Evolutionary conservation across 2,113 vertebrate species (phyloP).

Genomic region (Petroica traversi): DNA sequence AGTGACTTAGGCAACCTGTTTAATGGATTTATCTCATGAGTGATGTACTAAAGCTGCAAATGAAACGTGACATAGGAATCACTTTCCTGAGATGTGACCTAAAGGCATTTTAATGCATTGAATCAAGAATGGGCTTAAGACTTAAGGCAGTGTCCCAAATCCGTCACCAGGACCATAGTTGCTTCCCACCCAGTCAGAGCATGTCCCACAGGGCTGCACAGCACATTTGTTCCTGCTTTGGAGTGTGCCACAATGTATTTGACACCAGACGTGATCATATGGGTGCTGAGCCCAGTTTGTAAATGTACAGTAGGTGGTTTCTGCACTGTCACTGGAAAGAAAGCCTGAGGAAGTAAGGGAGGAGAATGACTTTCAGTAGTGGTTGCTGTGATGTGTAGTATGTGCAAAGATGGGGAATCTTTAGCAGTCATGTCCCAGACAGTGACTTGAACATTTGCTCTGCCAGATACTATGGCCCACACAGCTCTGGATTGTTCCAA

Average conservation of each 20-base stretch:
- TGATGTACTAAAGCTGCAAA: not conserved
- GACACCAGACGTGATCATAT: not conserved
- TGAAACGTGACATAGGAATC: not conserved
- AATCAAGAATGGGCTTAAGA: not conserved
- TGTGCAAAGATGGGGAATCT: not conserved
- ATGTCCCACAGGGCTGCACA: not conserved
- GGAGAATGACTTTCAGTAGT: not conserved
- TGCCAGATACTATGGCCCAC: not conserved
- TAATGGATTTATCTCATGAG: not conserved
- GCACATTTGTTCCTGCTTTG: not conserved
- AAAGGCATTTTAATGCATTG: not conserved
- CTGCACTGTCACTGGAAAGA: not conserved
- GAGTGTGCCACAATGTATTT: not conserved
- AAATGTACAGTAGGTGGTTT: not conserved
- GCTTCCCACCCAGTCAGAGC: not conserved
- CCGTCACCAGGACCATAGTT: not conserved
- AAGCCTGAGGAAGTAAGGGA: not conserved
- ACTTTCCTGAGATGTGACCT: not conserved
- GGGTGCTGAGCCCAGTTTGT: not conserved
- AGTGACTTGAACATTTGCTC: not conserved
- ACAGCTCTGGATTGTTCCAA: not conserved
- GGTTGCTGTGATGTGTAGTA: not conserved
- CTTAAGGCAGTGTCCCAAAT: not conserved
- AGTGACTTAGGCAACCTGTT: not conserved
- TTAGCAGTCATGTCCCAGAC: not conserved